Evolutionary conservation across 1,140 invertebrate genomes (phyloP).

Genomic region (Psix sp.): DNA sequence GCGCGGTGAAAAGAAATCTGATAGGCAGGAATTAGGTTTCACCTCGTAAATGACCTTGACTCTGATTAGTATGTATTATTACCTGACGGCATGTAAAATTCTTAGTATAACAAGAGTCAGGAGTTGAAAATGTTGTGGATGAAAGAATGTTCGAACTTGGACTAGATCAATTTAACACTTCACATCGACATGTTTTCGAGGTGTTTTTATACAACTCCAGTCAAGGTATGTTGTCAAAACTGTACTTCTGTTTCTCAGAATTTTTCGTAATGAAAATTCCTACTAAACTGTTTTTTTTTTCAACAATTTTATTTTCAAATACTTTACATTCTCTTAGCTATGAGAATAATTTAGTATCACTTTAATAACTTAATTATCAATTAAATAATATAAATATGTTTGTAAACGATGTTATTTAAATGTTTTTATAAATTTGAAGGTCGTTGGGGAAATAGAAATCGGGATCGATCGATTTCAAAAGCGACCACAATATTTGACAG

Average conservation of each 20-base stretch:
- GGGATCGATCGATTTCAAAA: conserved; percentile 74
- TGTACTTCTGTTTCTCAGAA: too few species aligned
- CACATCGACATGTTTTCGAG: too few species aligned
- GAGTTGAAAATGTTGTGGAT: neutral
- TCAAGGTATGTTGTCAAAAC: too few species aligned
- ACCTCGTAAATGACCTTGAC: conserved; percentile 29
- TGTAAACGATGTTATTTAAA: neutral
- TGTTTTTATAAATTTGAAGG: conserved; percentile 10
- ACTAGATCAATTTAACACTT: too few species aligned
- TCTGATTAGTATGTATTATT: conserved; percentile 52
- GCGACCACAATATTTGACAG: conserved; percentile 76
- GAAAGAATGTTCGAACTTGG: conserved; percentile 17
- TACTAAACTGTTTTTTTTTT: too few species aligned
- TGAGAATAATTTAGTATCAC: too few species aligned
- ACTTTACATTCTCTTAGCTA: too few species aligned
- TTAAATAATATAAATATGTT: too few species aligned
- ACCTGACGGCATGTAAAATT: conserved; percentile 38
- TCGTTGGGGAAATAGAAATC: conserved; percentile 59
- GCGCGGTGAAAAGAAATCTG: conserved; percentile 39
- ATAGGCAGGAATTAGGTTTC: conserved; percentile 43
- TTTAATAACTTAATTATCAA: too few species aligned
- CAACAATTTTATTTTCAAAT: too few species aligned
- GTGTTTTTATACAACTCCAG: too few species aligned
- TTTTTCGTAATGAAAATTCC: too few species aligned
- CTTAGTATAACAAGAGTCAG: conserved; percentile 9